A percentile compares a stretch with the other conserved stretches of the same genome.
phyloP scores from a whole-genome alignment of 2,888 invertebrate species.

The Synergus itoensis region DNA sequence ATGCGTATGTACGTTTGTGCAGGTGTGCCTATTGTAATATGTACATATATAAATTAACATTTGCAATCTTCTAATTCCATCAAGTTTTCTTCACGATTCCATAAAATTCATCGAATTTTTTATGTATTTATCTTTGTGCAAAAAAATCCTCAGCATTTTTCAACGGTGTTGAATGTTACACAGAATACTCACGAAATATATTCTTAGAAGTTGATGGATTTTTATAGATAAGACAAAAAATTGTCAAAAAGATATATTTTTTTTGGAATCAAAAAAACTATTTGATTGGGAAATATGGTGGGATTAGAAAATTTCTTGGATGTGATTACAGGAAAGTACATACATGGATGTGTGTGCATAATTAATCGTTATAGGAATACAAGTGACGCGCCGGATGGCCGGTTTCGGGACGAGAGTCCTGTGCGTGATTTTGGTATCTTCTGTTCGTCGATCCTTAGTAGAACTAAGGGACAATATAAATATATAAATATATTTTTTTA shows the following conservation, averaged over 20 bases:
- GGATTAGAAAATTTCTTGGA: background rate
- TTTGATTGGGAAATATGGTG: background rate
- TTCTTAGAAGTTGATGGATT: slow-evolving; percentile 19
- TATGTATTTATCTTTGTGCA: background rate
- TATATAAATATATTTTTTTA: slow-evolving; percentile 38
- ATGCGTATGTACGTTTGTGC: slow-evolving; percentile 15
- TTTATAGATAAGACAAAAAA: background rate
- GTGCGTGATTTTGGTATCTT: slow-evolving; percentile 18
- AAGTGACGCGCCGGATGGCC: background rate
- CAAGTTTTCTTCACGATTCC: background rate
- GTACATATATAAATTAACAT: slow-evolving; percentile 25
- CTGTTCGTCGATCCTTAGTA: slow-evolving; percentile 26
- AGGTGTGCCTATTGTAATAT: slow-evolving; percentile 29
- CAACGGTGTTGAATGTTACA: background rate
- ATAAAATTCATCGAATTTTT: background rate
- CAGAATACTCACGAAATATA: slow-evolving; percentile 37
- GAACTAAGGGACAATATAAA: slow-evolving; percentile 21
- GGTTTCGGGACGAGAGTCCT: background rate
- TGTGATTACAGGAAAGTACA: slow-evolving; percentile 1
- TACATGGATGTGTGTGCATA: background rate
- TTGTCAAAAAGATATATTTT: background rate
- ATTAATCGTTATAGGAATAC: background rate
- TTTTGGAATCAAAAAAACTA: background rate
- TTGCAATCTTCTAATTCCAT: slow-evolving; percentile 5
- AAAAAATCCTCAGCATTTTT: background rate